These are phyloP conservation scores for Clivina fossor DNA, from an alignment of 2,888 invertebrate genomes.

Conservation along the genomic window DNA sequence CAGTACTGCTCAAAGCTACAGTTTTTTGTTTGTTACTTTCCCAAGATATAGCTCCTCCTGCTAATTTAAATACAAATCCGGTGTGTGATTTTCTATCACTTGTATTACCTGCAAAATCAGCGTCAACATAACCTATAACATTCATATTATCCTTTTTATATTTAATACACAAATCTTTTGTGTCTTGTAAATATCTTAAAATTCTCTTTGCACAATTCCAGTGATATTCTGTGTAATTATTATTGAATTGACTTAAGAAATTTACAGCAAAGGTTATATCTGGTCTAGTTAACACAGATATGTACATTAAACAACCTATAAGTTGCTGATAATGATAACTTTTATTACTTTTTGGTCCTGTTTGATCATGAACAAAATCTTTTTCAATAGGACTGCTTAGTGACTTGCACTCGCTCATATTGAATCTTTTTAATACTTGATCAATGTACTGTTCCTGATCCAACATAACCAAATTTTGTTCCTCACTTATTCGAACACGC, in stretches of 20 bases:
- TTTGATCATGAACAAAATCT: neutral
- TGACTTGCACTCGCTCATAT: constrained; percentile 10
- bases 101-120: constrained; percentile 38
- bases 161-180: constrained; percentile 32
- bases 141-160: constrained; percentile 32
- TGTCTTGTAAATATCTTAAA: constrained; percentile 30
- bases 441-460: constrained; percentile 8
- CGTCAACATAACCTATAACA: constrained; percentile 39
- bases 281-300: constrained; percentile 11
- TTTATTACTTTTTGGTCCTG: too few species aligned
- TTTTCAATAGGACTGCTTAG: neutral
- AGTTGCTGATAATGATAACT: neutral
- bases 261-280: constrained; percentile 22
- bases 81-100: constrained; percentile 49
- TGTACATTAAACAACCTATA: constrained; percentile 11
- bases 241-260: constrained; percentile 39
- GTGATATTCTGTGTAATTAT: constrained; percentile 32
- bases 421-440: constrained; percentile 4
- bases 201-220: constrained; percentile 39
- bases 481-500: neutral
- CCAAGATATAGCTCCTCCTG: constrained; percentile 40
- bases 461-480: neutral
- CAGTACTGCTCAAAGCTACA: constrained; percentile 43
- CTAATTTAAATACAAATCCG: constrained; percentile 33
- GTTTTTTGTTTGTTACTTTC: constrained; percentile 43